These are phyloP conservation scores for Pagrus major DNA, from an alignment of 2,113 vertebrate species.

Conservation along the genomic window DNA sequence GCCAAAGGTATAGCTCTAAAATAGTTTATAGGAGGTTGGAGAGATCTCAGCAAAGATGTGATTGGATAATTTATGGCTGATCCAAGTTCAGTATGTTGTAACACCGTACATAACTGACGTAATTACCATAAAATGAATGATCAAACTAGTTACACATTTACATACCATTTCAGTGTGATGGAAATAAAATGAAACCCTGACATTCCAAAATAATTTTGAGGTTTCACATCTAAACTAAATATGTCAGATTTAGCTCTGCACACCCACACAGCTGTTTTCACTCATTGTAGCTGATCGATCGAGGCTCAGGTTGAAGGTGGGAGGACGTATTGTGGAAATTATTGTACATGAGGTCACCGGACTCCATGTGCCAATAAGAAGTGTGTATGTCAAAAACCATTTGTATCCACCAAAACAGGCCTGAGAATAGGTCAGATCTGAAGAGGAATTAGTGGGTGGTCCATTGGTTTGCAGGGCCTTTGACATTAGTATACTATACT, in stretches of 20 bases:
- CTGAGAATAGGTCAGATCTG: slow-evolving; percentile 4
- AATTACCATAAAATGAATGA: background rate
- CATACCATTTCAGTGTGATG: background rate
- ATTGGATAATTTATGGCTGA: background rate
- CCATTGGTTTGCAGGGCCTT: background rate
- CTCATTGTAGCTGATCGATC: background rate
- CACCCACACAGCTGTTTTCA: background rate
- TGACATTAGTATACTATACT: background rate
- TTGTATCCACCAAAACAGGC: background rate
- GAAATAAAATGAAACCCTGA: too few relatives aligned
- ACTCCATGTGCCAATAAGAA: too few relatives aligned
- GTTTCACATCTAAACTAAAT: background rate
- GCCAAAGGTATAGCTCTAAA: too few relatives aligned
- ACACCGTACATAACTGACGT: background rate
- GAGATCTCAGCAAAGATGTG: background rate
- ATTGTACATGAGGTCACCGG: background rate
- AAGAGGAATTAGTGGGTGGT: background rate
- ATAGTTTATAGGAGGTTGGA: background rate
- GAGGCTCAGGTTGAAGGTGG: background rate
- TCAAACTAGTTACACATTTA: background rate
- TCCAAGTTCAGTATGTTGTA: background rate
- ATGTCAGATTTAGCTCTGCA: background rate
- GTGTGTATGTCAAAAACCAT: slow-evolving; percentile 7
- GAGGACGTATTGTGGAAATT: too few relatives aligned
- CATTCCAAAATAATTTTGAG: too few relatives aligned